phyloP scores from a whole-genome alignment of 2,888 invertebrate genomes.

The Empis stercorea region DNA sequence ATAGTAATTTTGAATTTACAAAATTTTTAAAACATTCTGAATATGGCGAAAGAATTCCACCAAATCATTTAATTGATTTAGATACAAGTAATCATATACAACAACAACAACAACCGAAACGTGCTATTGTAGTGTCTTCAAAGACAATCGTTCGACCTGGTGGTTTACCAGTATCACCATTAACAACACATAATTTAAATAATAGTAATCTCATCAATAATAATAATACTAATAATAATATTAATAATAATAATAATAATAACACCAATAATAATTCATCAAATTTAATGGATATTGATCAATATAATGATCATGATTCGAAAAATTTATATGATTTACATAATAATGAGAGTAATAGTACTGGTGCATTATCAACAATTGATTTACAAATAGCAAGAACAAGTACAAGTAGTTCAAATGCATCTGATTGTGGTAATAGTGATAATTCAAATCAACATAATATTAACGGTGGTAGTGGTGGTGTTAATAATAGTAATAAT shows the following conservation, averaged over 20 bases:
- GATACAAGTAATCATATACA: conserved; percentile 22
- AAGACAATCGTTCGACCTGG: not conserved
- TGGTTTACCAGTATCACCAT: not conserved
- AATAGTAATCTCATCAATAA: not conserved
- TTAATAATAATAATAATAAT: not conserved
- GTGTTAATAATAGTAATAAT: no score
- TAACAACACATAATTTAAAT: not conserved
- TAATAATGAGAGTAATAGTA: conserved; percentile 20
- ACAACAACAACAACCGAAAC: not conserved
- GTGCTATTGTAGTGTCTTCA: not conserved
- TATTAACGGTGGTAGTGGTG: not conserved
- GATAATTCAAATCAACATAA: conserved; percentile 5
- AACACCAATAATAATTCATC: no score
- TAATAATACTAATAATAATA: not conserved
- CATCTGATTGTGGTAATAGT: not conserved
- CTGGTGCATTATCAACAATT: conserved; percentile 1
- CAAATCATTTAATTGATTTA: conserved; percentile 28
- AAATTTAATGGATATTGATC: not conserved
- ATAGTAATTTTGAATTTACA: conserved; percentile 34
- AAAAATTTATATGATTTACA: conserved; percentile 34
- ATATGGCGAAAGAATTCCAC: conserved; percentile 19
- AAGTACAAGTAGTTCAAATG: not conserved
- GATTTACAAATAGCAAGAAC: not conserved
- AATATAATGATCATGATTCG: conserved; percentile 32
- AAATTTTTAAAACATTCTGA: conserved; percentile 35